These are phyloP conservation scores for Crossocerus cetratus DNA, from an alignment of 2,888 invertebrate species.

Conservation along the genomic window DNA sequence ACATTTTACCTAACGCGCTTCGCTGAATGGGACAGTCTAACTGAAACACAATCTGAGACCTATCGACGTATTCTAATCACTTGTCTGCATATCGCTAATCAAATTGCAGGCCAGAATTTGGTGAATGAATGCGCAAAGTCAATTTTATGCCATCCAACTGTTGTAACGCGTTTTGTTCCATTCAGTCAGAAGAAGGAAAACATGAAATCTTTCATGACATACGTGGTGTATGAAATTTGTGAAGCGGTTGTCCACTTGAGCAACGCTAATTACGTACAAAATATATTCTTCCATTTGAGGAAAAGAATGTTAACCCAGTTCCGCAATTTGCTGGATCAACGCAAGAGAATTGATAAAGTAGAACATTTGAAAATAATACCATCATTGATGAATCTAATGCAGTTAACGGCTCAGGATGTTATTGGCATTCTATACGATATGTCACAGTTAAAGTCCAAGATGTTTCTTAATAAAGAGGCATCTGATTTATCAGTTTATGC, in stretches of 20 bases:
- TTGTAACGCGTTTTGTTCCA: constrained; percentile 75
- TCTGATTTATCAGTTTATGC: constrained; percentile 79
- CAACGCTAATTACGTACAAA: constrained; percentile 31
- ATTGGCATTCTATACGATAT: constrained; percentile 76
- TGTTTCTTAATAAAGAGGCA: constrained; percentile 78
- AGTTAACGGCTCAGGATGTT: constrained; percentile 75
- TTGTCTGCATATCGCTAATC: constrained; percentile 62
- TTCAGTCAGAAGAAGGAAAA: constrained; percentile 62
- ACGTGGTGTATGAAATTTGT: constrained; percentile 65
- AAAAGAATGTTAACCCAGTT: constrained; percentile 79
- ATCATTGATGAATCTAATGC: constrained; percentile 76
- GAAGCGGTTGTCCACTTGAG: constrained; percentile 53
- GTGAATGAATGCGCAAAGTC: constrained; percentile 63
- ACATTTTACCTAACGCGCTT: constrained; percentile 71
- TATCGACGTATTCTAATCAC: constrained; percentile 58
- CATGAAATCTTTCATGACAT: constrained; percentile 66
- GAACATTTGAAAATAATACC: constrained; percentile 52
- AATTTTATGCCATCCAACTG: constrained; percentile 75
- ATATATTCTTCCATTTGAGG: constrained; percentile 78
- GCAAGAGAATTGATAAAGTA: constrained; percentile 74
- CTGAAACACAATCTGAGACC: constrained; percentile 53
- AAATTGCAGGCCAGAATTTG: constrained; percentile 22
- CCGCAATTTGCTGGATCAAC: constrained; percentile 74
- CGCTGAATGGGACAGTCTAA: constrained; percentile 51
- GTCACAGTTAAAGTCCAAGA: constrained; percentile 70